These are phyloP conservation scores for Platyscapa corneri DNA, from an alignment of 1,140 invertebrate species.

Conservation along the genomic window DNA sequence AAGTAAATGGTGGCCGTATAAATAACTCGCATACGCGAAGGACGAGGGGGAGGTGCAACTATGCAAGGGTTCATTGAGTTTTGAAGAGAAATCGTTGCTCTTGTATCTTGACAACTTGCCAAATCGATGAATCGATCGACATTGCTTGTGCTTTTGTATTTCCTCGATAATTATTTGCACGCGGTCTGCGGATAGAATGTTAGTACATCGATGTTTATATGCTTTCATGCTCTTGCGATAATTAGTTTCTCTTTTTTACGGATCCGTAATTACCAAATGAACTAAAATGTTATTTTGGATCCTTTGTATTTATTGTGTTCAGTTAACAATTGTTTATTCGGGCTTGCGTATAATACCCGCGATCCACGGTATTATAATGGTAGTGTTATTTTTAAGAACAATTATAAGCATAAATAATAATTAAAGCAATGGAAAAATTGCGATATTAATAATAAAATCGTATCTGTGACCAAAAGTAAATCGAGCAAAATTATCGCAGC, in stretches of 20 bases:
- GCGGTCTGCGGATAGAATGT: too few species aligned
- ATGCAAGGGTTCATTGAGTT: neutral
- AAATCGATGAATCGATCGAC: conserved; percentile 21
- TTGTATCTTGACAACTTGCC: conserved; percentile 1
- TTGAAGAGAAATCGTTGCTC: conserved; percentile 5
- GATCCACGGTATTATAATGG: neutral
- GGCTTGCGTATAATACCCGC: neutral
- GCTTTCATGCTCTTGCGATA: neutral
- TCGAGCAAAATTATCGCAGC: neutral
- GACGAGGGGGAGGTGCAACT: neutral
- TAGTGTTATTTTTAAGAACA: neutral
- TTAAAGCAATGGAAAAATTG: neutral
- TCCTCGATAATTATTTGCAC: conserved; percentile 16
- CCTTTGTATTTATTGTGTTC: neutral
- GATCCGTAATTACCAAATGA: neutral
- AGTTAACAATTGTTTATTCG: neutral
- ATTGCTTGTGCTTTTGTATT: neutral
- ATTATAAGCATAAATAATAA: neutral
- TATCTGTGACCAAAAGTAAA: neutral
- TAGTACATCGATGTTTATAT: neutral
- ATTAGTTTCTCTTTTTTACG: neutral
- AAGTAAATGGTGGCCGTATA: conserved; percentile 19
- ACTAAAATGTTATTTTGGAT: neutral
- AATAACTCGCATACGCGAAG: neutral
- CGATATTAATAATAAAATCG: neutral